Evolutionary conservation across 2,113 vertebrate species (phyloP).

Genomic region (Mustelus asterias): DNA sequence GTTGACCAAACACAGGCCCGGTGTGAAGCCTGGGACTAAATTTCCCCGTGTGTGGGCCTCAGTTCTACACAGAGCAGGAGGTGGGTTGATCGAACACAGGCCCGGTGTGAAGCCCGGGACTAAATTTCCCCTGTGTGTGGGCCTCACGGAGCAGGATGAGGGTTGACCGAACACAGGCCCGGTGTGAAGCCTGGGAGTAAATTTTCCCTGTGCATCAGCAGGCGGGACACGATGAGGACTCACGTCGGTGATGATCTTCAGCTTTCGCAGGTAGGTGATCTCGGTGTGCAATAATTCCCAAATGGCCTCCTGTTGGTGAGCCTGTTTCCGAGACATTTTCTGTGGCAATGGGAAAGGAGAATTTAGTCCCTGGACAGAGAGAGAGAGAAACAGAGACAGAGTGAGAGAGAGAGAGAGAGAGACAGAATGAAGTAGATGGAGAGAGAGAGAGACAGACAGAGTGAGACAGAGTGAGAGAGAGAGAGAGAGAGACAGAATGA

Average conservation of each 20-base stretch:
- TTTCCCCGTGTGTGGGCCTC: too few species aligned
- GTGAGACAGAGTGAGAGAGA: neutral
- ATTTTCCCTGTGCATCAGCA: neutral
- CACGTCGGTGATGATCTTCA: constrained; percentile 65
- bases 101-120: too few species aligned
- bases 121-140: too few species aligned
- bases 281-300: constrained; percentile 76
- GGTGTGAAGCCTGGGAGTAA: neutral
- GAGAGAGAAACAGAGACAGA: neutral
- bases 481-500: too few species aligned
- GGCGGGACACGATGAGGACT: constrained; percentile 28
- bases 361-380: neutral
- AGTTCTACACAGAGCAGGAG: too few species aligned
- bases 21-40: too few species aligned
- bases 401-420: neutral
- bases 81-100: too few species aligned
- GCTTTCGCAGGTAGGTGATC: constrained; percentile 63
- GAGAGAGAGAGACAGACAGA: neutral
- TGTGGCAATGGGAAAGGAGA: constrained; percentile 41
- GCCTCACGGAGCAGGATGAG: neutral
- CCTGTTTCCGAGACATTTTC: constrained; percentile 63
- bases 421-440: neutral
- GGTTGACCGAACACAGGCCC: fast-evolving
- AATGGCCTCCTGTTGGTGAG: constrained; percentile 72
- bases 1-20: too few species aligned